Conservation (phyloP, 2,113 vertebrate species). For the Diglossa brunneiventris region DNA sequence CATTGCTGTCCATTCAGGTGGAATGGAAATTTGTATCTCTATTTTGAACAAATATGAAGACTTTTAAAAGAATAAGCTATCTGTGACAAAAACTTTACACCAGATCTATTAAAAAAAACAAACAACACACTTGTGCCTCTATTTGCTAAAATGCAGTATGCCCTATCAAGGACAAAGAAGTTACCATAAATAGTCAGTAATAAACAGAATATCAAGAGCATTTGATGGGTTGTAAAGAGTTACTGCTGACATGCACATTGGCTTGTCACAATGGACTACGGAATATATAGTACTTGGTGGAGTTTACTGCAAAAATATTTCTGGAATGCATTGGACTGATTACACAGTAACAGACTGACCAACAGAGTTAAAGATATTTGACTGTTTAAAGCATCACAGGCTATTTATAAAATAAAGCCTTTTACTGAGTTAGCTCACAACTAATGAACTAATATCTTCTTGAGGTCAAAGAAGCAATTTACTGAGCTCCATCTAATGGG, state of each 20-base stretch:
- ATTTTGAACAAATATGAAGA: not conserved
- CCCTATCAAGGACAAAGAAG: not conserved
- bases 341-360: not conserved
- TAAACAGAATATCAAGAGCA: slow-evolving; percentile 10
- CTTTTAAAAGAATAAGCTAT: not conserved
- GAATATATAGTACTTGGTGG: not conserved
- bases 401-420: not conserved
- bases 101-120: not conserved
- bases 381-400: not conserved
- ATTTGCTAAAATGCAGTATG: not conserved
- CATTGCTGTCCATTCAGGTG: not conserved
- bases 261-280: not conserved
- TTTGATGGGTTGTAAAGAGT: slow-evolving; percentile 3
- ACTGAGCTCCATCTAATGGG: not conserved
- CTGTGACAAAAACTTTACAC: not conserved
- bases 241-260: not conserved
- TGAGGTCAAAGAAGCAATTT: not conserved
- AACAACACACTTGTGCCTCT: not conserved
- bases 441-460: not conserved
- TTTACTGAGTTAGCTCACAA: not conserved
- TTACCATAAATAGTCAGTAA: not conserved
- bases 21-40: not conserved
- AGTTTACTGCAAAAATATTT: not conserved
- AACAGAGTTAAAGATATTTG: not conserved
- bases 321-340: not conserved